Base-by-base conservation (phyloP, 2,113 vertebrate genomes). In the Phylloscopus trochiloides region DNA sequence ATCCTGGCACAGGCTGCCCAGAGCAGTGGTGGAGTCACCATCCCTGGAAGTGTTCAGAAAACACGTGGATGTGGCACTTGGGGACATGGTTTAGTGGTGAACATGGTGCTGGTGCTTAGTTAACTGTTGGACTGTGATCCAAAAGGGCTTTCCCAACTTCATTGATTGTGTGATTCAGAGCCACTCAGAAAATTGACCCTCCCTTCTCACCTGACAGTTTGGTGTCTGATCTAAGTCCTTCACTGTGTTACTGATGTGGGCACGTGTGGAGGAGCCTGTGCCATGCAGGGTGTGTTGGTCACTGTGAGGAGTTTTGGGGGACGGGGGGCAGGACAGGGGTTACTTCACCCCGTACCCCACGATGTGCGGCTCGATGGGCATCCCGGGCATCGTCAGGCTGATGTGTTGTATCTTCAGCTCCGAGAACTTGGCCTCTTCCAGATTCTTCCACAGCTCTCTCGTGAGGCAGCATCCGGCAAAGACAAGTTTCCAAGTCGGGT, bases 321-420 rank as follows among this genome's bases (percentile, higher is more conserved):
- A 2, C 5, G 42, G 36, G 52, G 14, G n/a, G 21, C 25, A 5
- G 31, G 42, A 43, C 1, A 1, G 3, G 42, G 12, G 12, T 98
- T 97, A 99, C 94, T 99, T 99, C 43, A 99, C 95, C 2, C 98
- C 98, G 7, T 98, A 98, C 2, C 99, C 99, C 21, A 98, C 50
- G 14, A 99, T 97, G 92, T 99, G 98, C 1, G 98, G 98, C 40
- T 87, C 85, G 9, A 98, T 88, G 21, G 98, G 91, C 9, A 51
- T 78, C 59, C 96, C 76, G 12, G 88, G 90, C 24, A 98, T 9
- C 0, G 78, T 88, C 2, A 98, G 17, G 2, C 96, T 95, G 2
- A 98, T 95, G 89, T 97, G 98, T 24, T 93, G 96, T 0, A 99
- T 40, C 42, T 98, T 97, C 62, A 99, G 76, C 51, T 99, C 93